Conservation (phyloP, 2,113 vertebrate species). For the Brevimyrus niger region DNA sequence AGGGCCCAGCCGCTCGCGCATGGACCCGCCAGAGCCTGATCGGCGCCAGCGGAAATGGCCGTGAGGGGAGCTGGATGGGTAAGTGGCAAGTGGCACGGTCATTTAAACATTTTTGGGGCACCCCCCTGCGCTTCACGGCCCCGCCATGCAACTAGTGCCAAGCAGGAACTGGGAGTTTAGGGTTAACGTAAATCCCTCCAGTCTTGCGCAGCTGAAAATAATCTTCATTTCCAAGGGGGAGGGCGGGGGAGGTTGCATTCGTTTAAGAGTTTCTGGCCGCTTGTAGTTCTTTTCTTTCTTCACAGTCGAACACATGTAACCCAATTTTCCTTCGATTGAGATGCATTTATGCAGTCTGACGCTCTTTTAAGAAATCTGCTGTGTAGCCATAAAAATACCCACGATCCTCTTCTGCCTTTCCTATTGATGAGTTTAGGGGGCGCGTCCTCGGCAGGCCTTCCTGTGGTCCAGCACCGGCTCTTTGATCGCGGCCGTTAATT, state of each 20-base stretch:
- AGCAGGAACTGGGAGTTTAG: constrained; percentile 39
- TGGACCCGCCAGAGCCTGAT: constrained; percentile 34
- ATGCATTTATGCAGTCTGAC: constrained; percentile 16
- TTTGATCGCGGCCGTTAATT: neutral
- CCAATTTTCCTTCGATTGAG: constrained; percentile 21
- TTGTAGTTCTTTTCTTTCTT: constrained; percentile 9
- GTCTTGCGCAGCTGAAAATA: constrained; percentile 48
- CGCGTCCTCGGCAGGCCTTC: neutral
- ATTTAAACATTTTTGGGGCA: constrained; percentile 35
- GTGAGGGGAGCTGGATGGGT: constrained; percentile 13
- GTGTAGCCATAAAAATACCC: constrained; percentile 22
- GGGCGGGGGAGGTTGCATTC: constrained; percentile 6
- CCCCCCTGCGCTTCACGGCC: constrained; percentile 30
- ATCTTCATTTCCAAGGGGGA: constrained; percentile 40
- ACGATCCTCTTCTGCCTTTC: constrained; percentile 15
- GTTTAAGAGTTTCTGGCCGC: constrained; percentile 20
- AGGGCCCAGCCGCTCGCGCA: constrained; percentile 14
- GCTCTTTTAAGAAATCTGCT: constrained; percentile 12
- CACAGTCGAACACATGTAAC: constrained; percentile 27
- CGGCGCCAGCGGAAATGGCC: constrained; percentile 36
- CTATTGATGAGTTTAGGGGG: neutral
- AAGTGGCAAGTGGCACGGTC: constrained; percentile 37
- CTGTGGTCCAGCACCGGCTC: neutral
- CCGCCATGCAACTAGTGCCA: constrained; percentile 27
- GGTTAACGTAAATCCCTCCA: constrained; percentile 47